Percentiles rank a stretch among this genome's conserved stretches.
phyloP scores from a whole-genome alignment of 2,113 vertebrate genomes.

The Pteropus alecto region DNA sequence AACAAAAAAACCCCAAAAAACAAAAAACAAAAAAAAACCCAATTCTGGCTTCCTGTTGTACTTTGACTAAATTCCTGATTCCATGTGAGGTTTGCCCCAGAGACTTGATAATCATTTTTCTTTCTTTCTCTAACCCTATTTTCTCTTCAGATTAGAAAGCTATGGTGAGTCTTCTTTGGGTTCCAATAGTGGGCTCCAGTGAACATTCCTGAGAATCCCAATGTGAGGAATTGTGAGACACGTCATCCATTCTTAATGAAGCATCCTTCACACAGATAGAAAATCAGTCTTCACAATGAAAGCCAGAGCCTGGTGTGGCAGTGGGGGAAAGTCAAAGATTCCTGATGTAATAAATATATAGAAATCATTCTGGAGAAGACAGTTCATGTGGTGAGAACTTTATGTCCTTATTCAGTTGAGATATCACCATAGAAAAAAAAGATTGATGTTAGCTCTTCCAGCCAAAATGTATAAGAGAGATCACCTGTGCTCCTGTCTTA shows the following conservation, averaged over 20 bases:
- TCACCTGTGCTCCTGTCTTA: background rate
- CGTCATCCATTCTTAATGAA: background rate
- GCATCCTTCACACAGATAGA: conserved; percentile 42
- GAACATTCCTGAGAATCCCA: background rate
- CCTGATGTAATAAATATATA: background rate
- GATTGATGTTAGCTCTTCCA: conserved; percentile 34
- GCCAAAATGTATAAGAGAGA: background rate
- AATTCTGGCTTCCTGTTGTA: background rate
- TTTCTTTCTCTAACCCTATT: background rate
- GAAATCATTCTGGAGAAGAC: conserved; percentile 41
- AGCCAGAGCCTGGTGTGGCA: conserved; percentile 22
- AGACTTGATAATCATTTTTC: background rate
- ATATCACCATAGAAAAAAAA: background rate
- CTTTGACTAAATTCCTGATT: background rate
- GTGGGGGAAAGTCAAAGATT: background rate
- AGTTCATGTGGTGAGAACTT: background rate
- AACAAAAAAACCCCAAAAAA: too few relatives aligned
- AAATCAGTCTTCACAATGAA: conserved; percentile 50
- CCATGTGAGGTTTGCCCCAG: background rate
- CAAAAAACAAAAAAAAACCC: too few relatives aligned
- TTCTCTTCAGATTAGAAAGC: background rate
- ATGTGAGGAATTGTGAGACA: background rate
- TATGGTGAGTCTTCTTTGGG: background rate
- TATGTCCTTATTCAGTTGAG: conserved; percentile 10
- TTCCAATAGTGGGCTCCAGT: too few relatives aligned